Base-by-base conservation (phyloP, 2,888 invertebrate species). In the Theodoxus fluviatilis region DNA sequence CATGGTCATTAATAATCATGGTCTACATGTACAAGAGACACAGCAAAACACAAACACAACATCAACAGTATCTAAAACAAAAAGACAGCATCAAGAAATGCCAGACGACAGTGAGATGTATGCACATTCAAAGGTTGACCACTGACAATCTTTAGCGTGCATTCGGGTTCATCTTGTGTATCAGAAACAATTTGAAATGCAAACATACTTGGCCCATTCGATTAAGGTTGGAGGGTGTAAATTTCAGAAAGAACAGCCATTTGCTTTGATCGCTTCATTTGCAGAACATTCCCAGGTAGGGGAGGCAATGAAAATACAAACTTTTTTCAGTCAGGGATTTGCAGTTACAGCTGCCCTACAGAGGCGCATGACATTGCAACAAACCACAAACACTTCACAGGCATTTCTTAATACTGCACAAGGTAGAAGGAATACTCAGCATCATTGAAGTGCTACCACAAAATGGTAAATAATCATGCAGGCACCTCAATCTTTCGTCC, bases 401-500 rank as follows among this genome's bases (percentile, higher is more conserved):
- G 83, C 83, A 84, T 83, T 84, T 83, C 83, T 82, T 81, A 79
- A 83, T 81, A 82, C 84, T 83, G 82, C 80, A 81, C 79, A 81
- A 75, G 73, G 76, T 75, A 76, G 76, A 79, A 74, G 74, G 74
- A 77, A 78, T 79, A 79, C 79, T 80, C 81, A 79, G 80, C 80
- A 76, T 73, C 75, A 74, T 72, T 74, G 74, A 77, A 80, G 81
- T 84, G 84, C 83, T 83, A 85, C 83, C 81, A 84, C 84, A 84
- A 79, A 79, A 79, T 78, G 75, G 79, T 80, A 78, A 81, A 82
- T 79, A 79, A 78, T 76, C 82, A 83, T 83, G 82, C 82, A 81
- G 81, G 82, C 87, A 98, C 98, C 96, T 98, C 99, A 93, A 99
- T 98, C 93, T 98, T 99, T 92, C 99, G 94, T 93, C 98, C 98